Evolutionary conservation across 2,888 invertebrate genomes (phyloP).

Genomic region (Branchipolynoe longqiensis): DNA sequence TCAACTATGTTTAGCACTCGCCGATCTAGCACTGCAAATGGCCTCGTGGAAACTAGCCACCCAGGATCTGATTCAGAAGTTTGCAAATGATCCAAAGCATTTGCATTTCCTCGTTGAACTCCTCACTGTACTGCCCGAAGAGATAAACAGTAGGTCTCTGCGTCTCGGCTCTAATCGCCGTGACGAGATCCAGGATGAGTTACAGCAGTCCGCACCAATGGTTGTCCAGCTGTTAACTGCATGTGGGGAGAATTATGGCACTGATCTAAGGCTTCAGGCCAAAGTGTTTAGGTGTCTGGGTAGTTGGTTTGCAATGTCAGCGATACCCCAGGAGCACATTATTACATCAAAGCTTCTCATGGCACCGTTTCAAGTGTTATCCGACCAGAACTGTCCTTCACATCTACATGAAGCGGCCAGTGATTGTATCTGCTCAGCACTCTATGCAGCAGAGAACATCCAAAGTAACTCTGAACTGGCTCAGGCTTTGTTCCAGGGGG

Average conservation of each 20-base stretch:
- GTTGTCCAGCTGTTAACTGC: constrained; percentile 91
- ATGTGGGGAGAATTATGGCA: constrained; percentile 86
- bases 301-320: constrained; percentile 94
- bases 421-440: constrained; percentile 92
- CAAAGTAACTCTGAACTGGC: constrained; percentile 84
- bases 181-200: constrained; percentile 90
- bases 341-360: constrained; percentile 82
- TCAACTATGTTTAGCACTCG: constrained; percentile 91
- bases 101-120: constrained; percentile 94
- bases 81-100: constrained; percentile 81
- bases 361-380: constrained; percentile 81
- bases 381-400: constrained; percentile 78
- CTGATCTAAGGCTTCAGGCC: constrained; percentile 82
- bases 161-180: constrained; percentile 94
- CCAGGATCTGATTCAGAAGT: constrained; percentile 89
- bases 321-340: constrained; percentile 89
- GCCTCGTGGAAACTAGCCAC: constrained; percentile 94
- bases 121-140: constrained; percentile 96
- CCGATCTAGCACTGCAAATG: constrained; percentile 97
- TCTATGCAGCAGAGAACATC: constrained; percentile 87
- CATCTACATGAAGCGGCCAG: constrained; percentile 93
- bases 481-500: constrained; percentile 90
- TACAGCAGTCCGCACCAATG: constrained; percentile 88
- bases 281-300: constrained; percentile 93
- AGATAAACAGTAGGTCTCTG: constrained; percentile 84